phyloP scores from a whole-genome alignment of 2,797 vertebrate genomes.

The Anguilla obscura region DNA sequence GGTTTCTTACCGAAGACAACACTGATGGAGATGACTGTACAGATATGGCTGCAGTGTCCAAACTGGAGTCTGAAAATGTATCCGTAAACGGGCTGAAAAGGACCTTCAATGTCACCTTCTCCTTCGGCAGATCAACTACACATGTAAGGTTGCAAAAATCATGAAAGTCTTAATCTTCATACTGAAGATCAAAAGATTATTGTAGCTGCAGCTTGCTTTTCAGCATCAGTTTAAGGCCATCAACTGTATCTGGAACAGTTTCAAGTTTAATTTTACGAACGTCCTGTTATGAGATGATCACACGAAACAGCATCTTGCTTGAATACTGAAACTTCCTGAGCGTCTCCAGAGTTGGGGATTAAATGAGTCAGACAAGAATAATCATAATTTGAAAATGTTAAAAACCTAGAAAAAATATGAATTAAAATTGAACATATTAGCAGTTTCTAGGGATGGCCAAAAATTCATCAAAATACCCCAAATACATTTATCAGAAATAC shows the following conservation, averaged over 20 bases:
- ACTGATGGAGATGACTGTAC: not conserved
- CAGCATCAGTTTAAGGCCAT: not conserved
- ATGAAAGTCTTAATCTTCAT: conserved; percentile 27
- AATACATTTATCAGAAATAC: not conserved
- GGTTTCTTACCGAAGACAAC: not conserved
- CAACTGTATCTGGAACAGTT: conserved; percentile 8
- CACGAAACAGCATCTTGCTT: conserved; percentile 4
- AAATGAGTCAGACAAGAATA: not conserved
- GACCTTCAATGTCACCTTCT: conserved; percentile 18
- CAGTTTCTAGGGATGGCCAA: not conserved
- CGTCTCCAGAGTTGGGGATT: not conserved
- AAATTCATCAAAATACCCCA: conserved; percentile 3
- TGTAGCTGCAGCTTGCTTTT: conserved; percentile 1
- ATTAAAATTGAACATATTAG: not conserved
- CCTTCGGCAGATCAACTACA: conserved; percentile 19
- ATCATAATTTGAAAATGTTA: not conserved
- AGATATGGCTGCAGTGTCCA: not conserved
- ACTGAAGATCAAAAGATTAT: conserved; percentile 22
- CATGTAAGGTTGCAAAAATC: conserved; percentile 23
- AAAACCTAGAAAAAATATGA: not conserved
- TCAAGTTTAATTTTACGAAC: conserved; percentile 21
- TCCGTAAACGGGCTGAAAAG: not conserved
- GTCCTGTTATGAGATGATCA: conserved; percentile 8
- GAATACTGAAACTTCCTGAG: not conserved
- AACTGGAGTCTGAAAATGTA: conserved; percentile 9